phyloP scores from a whole-genome alignment of 1,140 invertebrate species.

The Anoplophora glabripennis region DNA sequence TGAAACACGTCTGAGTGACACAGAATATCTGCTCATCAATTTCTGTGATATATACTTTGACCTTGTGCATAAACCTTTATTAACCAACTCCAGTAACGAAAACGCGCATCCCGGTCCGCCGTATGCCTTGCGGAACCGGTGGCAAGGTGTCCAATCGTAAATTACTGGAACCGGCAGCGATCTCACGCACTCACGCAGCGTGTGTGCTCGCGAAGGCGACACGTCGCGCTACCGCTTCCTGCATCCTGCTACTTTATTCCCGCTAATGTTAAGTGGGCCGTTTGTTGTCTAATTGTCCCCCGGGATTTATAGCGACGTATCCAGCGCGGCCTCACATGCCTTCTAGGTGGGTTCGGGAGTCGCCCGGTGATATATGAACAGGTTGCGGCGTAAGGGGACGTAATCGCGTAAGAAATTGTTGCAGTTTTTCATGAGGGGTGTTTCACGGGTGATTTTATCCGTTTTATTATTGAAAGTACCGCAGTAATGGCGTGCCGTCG shows the following conservation, averaged over 20 bases:
- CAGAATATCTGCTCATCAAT: no score
- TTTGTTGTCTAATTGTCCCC: conserved; percentile 31
- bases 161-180: not conserved
- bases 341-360: not conserved
- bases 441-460: not conserved
- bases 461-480: not conserved
- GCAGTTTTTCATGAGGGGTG: not conserved
- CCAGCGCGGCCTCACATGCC: not conserved
- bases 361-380: no score
- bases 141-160: no score
- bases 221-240: conserved; percentile 7
- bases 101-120: no score
- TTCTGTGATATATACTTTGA: no score
- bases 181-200: conserved; percentile 3
- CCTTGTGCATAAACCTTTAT: no score
- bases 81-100: no score
- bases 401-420: not conserved
- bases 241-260: conserved; percentile 13
- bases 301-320: conserved; percentile 20
- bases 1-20: no score
- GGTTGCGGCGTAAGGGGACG: not conserved
- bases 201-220: conserved; percentile 4
- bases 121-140: no score
- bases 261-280: conserved; percentile 24
- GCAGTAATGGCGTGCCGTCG: no score